These are phyloP conservation scores for Pandemis corylana DNA, from an alignment of 2,888 invertebrate species.

Conservation along the genomic window DNA sequence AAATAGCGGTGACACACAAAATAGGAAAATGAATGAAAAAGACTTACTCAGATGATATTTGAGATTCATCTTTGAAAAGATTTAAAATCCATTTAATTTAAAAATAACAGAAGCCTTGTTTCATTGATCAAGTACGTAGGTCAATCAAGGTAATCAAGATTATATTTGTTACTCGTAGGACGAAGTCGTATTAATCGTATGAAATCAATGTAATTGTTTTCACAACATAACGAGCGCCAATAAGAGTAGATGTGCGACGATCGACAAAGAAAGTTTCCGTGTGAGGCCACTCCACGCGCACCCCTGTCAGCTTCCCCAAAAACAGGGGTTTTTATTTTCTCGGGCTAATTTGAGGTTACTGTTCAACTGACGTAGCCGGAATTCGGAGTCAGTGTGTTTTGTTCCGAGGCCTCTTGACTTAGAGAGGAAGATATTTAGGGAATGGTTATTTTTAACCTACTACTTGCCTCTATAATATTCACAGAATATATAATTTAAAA, in stretches of 20 bases:
- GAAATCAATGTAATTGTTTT: slow-evolving; percentile 37
- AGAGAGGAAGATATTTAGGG: slow-evolving; percentile 13
- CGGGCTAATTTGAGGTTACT: slow-evolving; percentile 70
- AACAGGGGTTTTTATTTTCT: slow-evolving; percentile 68
- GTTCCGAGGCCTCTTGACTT: slow-evolving; percentile 45
- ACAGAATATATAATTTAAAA: too few species aligned
- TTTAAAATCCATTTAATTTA: slow-evolving; percentile 8
- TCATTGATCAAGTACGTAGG: background rate
- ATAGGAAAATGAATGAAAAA: slow-evolving; percentile 25
- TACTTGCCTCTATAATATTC: too few species aligned
- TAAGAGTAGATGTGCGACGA: slow-evolving; percentile 58
- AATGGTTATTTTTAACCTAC: slow-evolving; percentile 15
- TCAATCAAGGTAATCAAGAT: too few species aligned
- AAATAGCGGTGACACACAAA: slow-evolving; percentile 24
- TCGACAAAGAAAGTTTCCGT: slow-evolving; percentile 61
- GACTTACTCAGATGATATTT: slow-evolving; percentile 21
- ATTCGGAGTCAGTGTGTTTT: slow-evolving; percentile 55
- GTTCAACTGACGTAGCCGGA: slow-evolving; percentile 57
- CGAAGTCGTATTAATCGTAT: background rate
- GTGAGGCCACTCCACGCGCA: slow-evolving; percentile 58
- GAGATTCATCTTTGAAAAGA: slow-evolving; percentile 17
- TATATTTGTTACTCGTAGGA: background rate
- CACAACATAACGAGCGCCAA: slow-evolving; percentile 52
- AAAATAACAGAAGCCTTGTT: background rate
- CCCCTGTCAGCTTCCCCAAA: slow-evolving; percentile 63